These are phyloP conservation scores for Heliocidaris tuberculata DNA, from an alignment of 35 echinoderm and acorn worm species.

Conservation along the genomic window DNA sequence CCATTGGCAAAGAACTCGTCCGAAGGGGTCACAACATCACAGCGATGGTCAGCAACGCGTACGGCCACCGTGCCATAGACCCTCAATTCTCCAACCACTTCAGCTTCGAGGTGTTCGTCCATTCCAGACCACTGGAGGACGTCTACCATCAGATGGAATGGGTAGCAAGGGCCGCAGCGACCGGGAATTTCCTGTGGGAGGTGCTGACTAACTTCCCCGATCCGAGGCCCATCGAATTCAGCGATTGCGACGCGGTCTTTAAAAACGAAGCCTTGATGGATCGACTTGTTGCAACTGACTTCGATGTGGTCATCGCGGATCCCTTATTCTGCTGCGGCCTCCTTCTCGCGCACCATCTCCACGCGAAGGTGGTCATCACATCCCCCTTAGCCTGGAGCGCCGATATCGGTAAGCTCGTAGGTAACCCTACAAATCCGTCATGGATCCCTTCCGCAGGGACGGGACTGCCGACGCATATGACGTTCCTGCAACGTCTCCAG, in stretches of 20 bases:
- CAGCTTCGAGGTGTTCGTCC: background rate
- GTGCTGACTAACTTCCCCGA: background rate
- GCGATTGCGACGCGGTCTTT: background rate
- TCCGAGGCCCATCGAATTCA: background rate
- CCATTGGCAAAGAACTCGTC: background rate
- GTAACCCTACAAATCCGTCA: background rate
- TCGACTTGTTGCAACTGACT: background rate
- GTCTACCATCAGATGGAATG: background rate
- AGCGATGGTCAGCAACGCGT: background rate
- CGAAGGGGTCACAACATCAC: background rate
- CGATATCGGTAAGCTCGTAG: background rate
- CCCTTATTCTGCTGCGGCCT: background rate
- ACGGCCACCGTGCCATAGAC: background rate
- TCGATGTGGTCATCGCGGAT: background rate
- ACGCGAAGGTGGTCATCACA: background rate
- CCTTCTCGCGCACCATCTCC: background rate
- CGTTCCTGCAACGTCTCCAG: background rate
- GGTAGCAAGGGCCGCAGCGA: background rate
- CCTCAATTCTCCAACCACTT: background rate
- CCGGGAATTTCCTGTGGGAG: background rate
- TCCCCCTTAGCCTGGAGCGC: background rate
- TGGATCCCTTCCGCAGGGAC: background rate
- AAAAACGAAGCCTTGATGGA: background rate
- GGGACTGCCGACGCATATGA: background rate
- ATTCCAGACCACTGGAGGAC: background rate